A percentile compares a stretch with the other conserved stretches of the same genome.
phyloP scores from a whole-genome alignment of 92 coral and sea anemone species.

The Nematostella vectensis region DNA sequence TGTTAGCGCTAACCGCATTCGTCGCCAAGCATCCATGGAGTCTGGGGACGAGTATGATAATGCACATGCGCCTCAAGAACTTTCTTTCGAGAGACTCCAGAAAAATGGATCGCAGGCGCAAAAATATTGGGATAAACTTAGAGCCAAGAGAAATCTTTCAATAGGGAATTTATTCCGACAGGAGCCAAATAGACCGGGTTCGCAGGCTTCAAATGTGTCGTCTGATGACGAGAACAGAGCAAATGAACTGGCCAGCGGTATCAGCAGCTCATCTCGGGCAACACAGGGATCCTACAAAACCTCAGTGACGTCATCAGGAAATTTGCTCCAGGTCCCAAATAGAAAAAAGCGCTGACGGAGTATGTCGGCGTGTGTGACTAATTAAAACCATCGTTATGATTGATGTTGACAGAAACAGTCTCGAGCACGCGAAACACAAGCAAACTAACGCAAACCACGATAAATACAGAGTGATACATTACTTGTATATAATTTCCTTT shows the following conservation, averaged over 20 bases:
- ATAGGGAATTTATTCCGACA: slow-evolving; percentile 17
- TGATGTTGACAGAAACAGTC: too few relatives aligned
- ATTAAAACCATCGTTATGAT: too few relatives aligned
- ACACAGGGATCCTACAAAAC: neutral
- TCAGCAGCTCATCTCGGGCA: neutral
- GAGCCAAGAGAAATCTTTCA: slow-evolving; percentile 6
- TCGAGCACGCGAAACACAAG: too few relatives aligned
- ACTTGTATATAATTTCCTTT: too few relatives aligned
- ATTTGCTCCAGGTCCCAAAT: neutral
- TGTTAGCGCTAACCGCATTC: neutral
- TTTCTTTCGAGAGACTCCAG: slow-evolving; percentile 9
- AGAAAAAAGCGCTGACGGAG: neutral
- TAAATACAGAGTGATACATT: too few relatives aligned
- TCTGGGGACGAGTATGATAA: slow-evolving; percentile 20
- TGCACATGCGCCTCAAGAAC: slow-evolving; percentile 1
- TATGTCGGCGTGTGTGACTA: too few relatives aligned
- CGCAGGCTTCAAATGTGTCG: neutral
- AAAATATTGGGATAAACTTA: slow-evolving; percentile 27
- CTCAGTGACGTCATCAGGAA: neutral
- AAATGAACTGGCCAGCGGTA: neutral
- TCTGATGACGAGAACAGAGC: neutral
- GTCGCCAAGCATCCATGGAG: slow-evolving; percentile 2
- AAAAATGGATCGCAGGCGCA: neutral
- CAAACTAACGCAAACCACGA: too few relatives aligned
- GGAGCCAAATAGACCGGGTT: neutral